Evolutionary conservation across 2,113 vertebrate genomes (phyloP), one percentile per base, ranked within the genome.

Genomic region (Vidua macroura): DNA sequence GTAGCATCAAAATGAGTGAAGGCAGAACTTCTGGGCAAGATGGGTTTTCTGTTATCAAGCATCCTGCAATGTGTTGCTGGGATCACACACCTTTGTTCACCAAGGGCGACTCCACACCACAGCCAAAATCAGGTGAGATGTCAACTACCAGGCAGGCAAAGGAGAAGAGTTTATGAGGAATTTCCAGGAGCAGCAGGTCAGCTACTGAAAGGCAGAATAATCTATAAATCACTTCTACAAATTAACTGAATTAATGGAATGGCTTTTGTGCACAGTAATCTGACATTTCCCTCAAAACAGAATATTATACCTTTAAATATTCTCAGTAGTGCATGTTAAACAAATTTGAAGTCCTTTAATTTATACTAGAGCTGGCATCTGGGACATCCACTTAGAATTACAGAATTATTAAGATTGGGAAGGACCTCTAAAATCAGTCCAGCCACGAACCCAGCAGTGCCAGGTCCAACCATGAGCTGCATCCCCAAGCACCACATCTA

Each of bases 1-100:
- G 21, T 33, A 35, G 41, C 0, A 0, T 28, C 25, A 35, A 73
- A 86, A 88, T 13, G 14, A 55, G 18, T 5, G 41, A 66, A 69
- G 19, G 41, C 24, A 83, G 59, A 92, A 41, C 19, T 86, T 69
- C 11, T 28, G 35, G 33, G 20, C 49, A 76, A 56, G 67, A 28
- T 10, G 24, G 22, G 16, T 5, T 77, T 80, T 52, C 4, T 33
- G 8, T 35, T 33, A 41, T 13, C 20, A 48, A 58, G 52, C 0
- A 1, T 23, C 74, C 64, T 83, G 49, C 30, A 35, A 17, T 10
- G 18, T 44, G 18, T 6, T 76, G 37, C 8, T 39, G 23, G 14
- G 30, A 13, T 35, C 13, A 1, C 23, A 59, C 35, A 23, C 16
- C 21, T 18, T n/a, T 51, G 18, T 51, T 20, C 48, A 37, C 30